phyloP scores from a whole-genome alignment of 1,140 invertebrate species.

The Copidosoma floridanum region DNA sequence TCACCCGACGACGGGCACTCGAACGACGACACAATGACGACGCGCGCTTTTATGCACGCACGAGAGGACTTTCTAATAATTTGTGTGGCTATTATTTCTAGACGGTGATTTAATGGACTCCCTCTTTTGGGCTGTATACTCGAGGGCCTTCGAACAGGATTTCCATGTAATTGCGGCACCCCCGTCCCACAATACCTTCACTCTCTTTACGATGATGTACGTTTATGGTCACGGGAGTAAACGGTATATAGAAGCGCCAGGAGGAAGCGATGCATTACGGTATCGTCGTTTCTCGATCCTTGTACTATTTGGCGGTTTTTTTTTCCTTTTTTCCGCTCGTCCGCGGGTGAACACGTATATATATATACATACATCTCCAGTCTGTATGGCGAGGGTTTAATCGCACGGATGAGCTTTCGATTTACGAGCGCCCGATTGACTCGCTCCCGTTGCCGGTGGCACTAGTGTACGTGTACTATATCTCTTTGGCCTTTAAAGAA shows the following conservation, averaged over 20 bases:
- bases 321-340: too few relatives aligned
- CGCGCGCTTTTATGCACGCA: slow-evolving; percentile 1
- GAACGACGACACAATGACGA: background rate
- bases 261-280: slow-evolving; percentile 3
- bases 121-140: too few relatives aligned
- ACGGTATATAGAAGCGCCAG: too few relatives aligned
- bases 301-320: background rate
- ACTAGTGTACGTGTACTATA: too few relatives aligned
- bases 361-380: too few relatives aligned
- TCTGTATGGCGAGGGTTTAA: too few relatives aligned
- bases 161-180: slow-evolving; percentile 16
- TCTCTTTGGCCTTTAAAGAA: slow-evolving; percentile 19
- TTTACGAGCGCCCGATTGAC: slow-evolving; percentile 19
- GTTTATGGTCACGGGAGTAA: too few relatives aligned
- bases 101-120: slow-evolving; percentile 9
- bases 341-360: too few relatives aligned
- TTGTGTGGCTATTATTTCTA: slow-evolving; percentile 24
- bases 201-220: background rate
- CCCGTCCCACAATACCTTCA: background rate
- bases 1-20: background rate
- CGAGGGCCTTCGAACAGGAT: background rate
- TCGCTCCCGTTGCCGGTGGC: background rate
- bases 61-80: slow-evolving; percentile 23
- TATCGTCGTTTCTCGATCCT: background rate
- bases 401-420: slow-evolving; percentile 24